Conservation (phyloP, 2,797 vertebrate species). For the Sebastes hopkinsi region DNA sequence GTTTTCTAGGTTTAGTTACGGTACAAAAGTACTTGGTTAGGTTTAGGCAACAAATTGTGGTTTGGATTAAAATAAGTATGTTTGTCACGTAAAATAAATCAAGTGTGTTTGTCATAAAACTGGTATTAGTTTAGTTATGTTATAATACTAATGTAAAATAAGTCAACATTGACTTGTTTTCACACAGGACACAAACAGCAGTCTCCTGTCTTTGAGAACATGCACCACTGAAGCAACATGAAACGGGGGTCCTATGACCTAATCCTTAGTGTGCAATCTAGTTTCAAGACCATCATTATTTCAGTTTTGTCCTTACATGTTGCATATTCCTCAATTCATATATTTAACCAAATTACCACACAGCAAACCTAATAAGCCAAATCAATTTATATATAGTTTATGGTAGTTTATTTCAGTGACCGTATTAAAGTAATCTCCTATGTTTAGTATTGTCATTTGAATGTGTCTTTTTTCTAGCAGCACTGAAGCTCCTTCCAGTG, state of each 20-base stretch:
- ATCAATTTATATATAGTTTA: not conserved
- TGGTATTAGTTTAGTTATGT: too few relatives aligned
- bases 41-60: too few relatives aligned
- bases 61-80: too few relatives aligned
- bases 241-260: not conserved
- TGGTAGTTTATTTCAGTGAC: not conserved
- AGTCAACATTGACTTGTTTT: too few relatives aligned
- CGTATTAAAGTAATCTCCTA: not conserved
- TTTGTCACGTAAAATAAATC: too few relatives aligned
- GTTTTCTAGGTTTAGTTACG: too few relatives aligned
- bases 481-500: not conserved
- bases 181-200: too few relatives aligned
- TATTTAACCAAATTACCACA: not conserved
- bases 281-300: not conserved
- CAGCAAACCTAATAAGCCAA: not conserved
- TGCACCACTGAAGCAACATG: not conserved
- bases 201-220: not conserved
- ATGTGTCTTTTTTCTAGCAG: not conserved
- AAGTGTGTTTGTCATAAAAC: too few relatives aligned
- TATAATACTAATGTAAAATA: too few relatives aligned
- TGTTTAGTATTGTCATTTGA: not conserved
- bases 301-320: not conserved
- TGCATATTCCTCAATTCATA: not conserved
- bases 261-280: not conserved
- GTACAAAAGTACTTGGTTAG: too few relatives aligned